Base-by-base conservation (phyloP, 2,888 invertebrate species). In the Galerucella pusilla region DNA sequence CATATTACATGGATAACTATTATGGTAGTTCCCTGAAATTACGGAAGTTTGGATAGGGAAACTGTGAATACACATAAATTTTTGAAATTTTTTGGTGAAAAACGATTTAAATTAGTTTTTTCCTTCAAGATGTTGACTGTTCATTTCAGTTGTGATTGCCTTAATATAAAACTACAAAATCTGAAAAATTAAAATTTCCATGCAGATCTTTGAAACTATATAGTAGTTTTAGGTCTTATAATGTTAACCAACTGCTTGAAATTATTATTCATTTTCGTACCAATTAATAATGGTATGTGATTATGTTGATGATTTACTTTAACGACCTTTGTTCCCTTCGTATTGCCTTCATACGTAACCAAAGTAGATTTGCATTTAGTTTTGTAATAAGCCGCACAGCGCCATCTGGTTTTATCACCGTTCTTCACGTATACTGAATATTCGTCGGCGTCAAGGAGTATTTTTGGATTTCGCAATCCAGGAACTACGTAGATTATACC, bases 381-480 rank as follows among this genome's bases (percentile, higher is more conserved):
- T 75, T 81, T 83, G 59, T 70, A 77, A 67, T 82, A 82, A 20
- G 78, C 77, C 0, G 76, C 79, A 66, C 84, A 84, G 12, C 81
- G 76, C 84, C 84, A 84, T 77, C 82, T 80, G 6, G 83, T 84
- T 57, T 74, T 78, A 42, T 75, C 74, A 7, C 73, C 78, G 7
- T 72, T 65, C 75, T 81, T 82, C 25, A 75, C 74, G 66, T 82
- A 81, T 7, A 83, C 75, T 6, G 80, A 78, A 63, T 81, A 84
- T 28, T 81, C 81, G 69, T 81, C 75, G 57, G 80, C 71, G 25
- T 81, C 80, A 28, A 83, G 61, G 3, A 84, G 79, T 2, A 84
- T 74, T 78, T 81, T 80, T 14, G 83, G 83, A 69, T 81, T 75
- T 60, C 80, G 81, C 14, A 68, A 74, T 28, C 81, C 82, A 2